phyloP scores from a whole-genome alignment of 2,888 invertebrate species.

The Leucoma salicis region DNA sequence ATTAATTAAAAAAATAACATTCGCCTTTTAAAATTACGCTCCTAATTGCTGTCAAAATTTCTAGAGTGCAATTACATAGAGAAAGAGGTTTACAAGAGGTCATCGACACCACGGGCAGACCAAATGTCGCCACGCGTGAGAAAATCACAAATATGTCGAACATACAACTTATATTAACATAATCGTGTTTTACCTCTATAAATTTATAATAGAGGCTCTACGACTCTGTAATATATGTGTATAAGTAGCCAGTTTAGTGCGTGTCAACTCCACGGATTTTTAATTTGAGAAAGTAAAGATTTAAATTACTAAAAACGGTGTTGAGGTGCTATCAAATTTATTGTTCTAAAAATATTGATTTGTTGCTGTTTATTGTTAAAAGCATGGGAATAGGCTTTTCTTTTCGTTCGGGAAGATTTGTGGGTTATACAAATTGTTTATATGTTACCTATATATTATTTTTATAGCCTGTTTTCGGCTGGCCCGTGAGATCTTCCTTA shows the following conservation, averaged over 20 bases:
- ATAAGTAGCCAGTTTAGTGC: conserved; percentile 19
- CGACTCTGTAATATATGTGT: neutral
- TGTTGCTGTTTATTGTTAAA: neutral
- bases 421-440: too few relatives aligned
- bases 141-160: conserved; percentile 59
- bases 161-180: conserved; percentile 59
- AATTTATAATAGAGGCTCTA: conserved; percentile 37
- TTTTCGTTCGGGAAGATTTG: too few relatives aligned
- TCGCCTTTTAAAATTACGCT: neutral
- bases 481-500: too few relatives aligned
- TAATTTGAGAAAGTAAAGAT: conserved; percentile 12
- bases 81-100: conserved; percentile 39
- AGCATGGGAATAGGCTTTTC: too few relatives aligned
- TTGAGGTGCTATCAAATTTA: neutral
- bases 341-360: neutral
- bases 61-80: conserved; percentile 11
- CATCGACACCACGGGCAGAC: conserved; percentile 64
- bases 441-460: too few relatives aligned
- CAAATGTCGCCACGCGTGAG: conserved; percentile 72
- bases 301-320: neutral
- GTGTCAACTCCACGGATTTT: conserved; percentile 3
- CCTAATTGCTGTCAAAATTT: neutral
- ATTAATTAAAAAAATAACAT: neutral
- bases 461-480: too few relatives aligned
- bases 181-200: conserved; percentile 63